These are phyloP conservation scores for Caenorhabditis brenneri DNA, from an alignment of 1,140 invertebrate species.

Conservation along the genomic window DNA sequence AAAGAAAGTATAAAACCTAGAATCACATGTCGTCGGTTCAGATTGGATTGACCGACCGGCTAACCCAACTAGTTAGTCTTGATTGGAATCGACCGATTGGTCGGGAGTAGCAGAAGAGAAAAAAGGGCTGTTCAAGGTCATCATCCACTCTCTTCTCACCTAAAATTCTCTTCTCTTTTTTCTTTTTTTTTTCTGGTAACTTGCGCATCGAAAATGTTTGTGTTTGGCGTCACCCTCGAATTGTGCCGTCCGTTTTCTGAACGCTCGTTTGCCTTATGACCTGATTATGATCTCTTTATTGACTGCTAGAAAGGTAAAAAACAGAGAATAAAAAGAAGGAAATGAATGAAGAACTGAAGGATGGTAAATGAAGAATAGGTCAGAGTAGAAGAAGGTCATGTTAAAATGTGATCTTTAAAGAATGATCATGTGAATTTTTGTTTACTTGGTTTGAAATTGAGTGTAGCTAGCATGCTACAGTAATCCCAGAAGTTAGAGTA, in stretches of 20 bases:
- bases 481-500: neutral
- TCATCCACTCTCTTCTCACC: neutral
- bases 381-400: neutral
- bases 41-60: neutral
- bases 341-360: neutral
- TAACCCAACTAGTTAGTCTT: conserved; percentile 34
- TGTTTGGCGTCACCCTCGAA: conserved; percentile 31
- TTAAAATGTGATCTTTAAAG: conserved; percentile 16
- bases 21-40: conserved; percentile 29
- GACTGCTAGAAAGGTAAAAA: neutral
- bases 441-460: neutral
- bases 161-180: neutral
- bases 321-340: neutral
- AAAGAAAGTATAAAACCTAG: neutral
- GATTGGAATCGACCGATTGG: conserved; percentile 9
- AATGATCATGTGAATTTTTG: conserved; percentile 6
- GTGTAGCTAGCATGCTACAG: neutral
- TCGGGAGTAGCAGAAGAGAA: neutral
- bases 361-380: neutral
- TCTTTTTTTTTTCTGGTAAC: neutral
- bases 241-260: conserved; percentile 36
- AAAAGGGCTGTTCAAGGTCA: conserved; percentile 32
- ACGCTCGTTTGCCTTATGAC: conserved; percentile 29
- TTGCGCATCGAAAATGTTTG: conserved; percentile 17
- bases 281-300: conserved; percentile 30